These are phyloP conservation scores for Thalassaphorura encarpata DNA, from an alignment of 1,140 invertebrate genomes.

Conservation along the genomic window DNA sequence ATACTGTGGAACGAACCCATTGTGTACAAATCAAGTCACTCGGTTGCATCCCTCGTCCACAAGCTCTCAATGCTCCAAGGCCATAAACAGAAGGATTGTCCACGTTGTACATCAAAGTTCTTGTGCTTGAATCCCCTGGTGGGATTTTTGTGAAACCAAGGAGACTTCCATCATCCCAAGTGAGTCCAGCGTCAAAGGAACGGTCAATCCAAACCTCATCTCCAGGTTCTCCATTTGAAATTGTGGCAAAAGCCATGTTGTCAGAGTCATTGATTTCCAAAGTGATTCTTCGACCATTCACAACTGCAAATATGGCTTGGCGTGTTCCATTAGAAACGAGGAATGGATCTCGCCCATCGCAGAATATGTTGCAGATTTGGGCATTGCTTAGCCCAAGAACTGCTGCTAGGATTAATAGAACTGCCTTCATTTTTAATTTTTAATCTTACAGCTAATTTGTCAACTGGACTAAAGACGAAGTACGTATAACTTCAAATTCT, in stretches of 20 bases:
- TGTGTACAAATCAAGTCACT: conserved; percentile 7
- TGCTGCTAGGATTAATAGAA: too few relatives aligned
- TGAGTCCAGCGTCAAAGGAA: conserved; percentile 17
- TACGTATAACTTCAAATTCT: too few relatives aligned
- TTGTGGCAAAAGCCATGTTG: conserved; percentile 18
- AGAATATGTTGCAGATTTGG: neutral
- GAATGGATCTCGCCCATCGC: conserved; percentile 1
- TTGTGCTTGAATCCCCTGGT: neutral
- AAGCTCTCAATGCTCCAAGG: conserved; percentile 17
- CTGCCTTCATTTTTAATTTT: too few relatives aligned
- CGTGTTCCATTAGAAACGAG: neutral
- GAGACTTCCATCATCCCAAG: conserved; percentile 14
- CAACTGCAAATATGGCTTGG: neutral
- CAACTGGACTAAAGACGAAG: too few relatives aligned
- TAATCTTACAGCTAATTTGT: too few relatives aligned
- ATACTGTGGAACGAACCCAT: conserved; percentile 16
- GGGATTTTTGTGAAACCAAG: conserved; percentile 8
- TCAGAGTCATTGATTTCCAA: conserved; percentile 13
- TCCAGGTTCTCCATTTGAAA: conserved; percentile 8
- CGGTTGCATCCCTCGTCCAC: neutral
- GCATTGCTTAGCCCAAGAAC: neutral
- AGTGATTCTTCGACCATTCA: neutral
- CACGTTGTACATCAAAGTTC: conserved; percentile 12
- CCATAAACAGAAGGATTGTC: conserved; percentile 4
- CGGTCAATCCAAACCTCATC: conserved; percentile 25